Conservation (phyloP, 2,888 invertebrate genomes). For the Lasioglossum malachurum region DNA sequence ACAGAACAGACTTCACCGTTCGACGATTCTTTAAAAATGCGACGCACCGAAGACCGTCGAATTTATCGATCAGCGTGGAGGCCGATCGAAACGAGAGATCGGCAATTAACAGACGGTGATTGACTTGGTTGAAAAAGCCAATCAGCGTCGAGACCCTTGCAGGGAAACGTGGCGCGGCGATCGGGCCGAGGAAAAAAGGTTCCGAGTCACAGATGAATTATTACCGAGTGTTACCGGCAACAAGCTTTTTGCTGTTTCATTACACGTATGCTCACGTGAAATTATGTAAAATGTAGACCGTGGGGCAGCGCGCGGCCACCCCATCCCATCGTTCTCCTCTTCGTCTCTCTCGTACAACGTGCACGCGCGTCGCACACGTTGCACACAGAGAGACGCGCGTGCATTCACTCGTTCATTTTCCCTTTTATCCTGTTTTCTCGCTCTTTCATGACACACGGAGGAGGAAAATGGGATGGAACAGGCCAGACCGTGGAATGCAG, state of each 20-base stretch:
- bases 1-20: too few species aligned
- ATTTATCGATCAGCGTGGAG: background rate
- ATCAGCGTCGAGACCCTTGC: background rate
- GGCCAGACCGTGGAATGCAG: background rate
- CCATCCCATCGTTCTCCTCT: slow-evolving; percentile 19
- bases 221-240: slow-evolving; percentile 61
- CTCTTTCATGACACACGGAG: slow-evolving; percentile 6
- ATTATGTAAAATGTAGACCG: slow-evolving; percentile 68
- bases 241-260: slow-evolving; percentile 64
- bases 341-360: background rate
- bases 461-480: slow-evolving; percentile 7
- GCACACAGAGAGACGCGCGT: background rate
- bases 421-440: background rate
- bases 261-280: slow-evolving; percentile 55
- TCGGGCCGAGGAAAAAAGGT: slow-evolving; percentile 9
- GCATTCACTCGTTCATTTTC: background rate
- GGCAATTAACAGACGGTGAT: background rate
- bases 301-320: slow-evolving; percentile 37
- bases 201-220: slow-evolving; percentile 36
- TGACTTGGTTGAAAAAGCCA: background rate
- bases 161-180: background rate
- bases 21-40: background rate
- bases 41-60: background rate
- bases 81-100: background rate
- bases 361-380: background rate